These are phyloP conservation scores for crab-eating macaque (Macaca fascicularis) DNA, from an alignment of 2,113 vertebrate species.

Conservation along the genomic window T2T-MFA8v1.1 NC_088389.1:42299001-42299500, in stretches of 20 bases:
- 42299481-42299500: neutral
- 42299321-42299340: slow-evolving; percentile 67
- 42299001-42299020: neutral
- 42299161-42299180: neutral
- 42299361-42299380: slow-evolving; percentile 60
- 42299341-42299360: slow-evolving; percentile 61
- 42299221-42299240: neutral
- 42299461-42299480: neutral
- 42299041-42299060: neutral
- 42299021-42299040: neutral
- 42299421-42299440: slow-evolving; percentile 49
- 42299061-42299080: neutral
- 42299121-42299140: neutral
- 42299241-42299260: slow-evolving; percentile 27
- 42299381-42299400: slow-evolving; percentile 56
- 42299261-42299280: slow-evolving; percentile 58
- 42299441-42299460: neutral
- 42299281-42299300: slow-evolving; percentile 62
- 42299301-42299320: slow-evolving; percentile 45
- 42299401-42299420: slow-evolving; percentile 30
- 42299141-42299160: neutral
- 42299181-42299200: neutral
- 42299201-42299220: neutral
- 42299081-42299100: neutral
- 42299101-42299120: neutral